A percentile compares a stretch with the other conserved stretches of the same genome.
phyloP scores from a whole-genome alignment of 92 coral and sea anemone genomes.

The Epizoanthus ramosus region DNA sequence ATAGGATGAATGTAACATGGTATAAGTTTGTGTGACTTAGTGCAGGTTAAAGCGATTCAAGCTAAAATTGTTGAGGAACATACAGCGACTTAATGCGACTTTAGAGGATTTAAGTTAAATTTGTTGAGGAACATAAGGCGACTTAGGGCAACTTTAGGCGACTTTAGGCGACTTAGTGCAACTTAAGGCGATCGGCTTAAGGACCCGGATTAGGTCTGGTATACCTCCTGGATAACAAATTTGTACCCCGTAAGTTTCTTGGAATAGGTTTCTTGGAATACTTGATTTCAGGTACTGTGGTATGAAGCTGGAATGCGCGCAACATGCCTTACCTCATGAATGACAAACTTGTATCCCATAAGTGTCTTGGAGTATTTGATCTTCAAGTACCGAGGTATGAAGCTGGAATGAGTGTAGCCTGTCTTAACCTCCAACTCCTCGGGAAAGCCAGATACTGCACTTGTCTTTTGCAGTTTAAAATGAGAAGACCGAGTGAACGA shows the following conservation, averaged over 20 bases:
- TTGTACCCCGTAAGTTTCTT: slow-evolving; percentile 12
- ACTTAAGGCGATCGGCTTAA: no score
- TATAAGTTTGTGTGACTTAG: no score
- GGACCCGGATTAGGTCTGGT: no score
- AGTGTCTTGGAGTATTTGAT: slow-evolving; percentile 45
- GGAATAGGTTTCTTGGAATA: slow-evolving; percentile 20
- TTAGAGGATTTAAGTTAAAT: no score
- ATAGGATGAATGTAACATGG: no score
- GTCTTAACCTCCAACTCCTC: slow-evolving; percentile 29
- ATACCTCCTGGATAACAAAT: slow-evolving; percentile 54
- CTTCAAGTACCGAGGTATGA: slow-evolving; percentile 53
- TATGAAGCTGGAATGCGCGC: slow-evolving; percentile 44
- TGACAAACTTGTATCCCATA: slow-evolving; percentile 36
- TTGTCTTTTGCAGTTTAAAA: slow-evolving; percentile 1
- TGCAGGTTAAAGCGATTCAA: no score
- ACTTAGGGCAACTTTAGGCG: no score
- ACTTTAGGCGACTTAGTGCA: no score
- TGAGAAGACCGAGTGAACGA: neutral
- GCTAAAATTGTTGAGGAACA: no score
- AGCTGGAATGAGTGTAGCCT: slow-evolving; percentile 54
- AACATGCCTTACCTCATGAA: slow-evolving; percentile 51
- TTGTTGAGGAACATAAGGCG: no score
- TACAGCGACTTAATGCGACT: no score
- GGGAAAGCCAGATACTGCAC: slow-evolving; percentile 16
- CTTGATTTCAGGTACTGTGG: slow-evolving; percentile 54